Percentiles rank a stretch among this genome's conserved stretches.
Conservation (phyloP, 1,140 invertebrate genomes). For the Zophobas morio region DNA sequence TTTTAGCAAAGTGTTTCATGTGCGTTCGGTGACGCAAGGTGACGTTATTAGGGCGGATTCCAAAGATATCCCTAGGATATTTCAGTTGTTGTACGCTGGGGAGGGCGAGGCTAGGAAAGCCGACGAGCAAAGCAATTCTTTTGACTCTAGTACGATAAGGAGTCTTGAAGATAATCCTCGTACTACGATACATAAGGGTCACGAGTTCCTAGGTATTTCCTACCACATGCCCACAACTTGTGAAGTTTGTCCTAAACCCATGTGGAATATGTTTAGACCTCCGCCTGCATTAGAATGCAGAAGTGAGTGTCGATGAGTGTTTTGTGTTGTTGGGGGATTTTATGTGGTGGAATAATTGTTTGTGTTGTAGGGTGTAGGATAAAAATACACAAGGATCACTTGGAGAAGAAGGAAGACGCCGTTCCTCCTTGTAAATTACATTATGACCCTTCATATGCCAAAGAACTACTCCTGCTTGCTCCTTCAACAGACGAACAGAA, state of each 20-base stretch:
- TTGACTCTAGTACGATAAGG: slow-evolving; percentile 68
- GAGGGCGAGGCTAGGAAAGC: slow-evolving; percentile 93
- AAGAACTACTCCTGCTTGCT: slow-evolving; percentile 92
- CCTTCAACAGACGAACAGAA: slow-evolving; percentile 90
- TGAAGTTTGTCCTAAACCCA: slow-evolving; percentile 96
- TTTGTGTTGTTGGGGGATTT: background rate
- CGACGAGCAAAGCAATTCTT: slow-evolving; percentile 75
- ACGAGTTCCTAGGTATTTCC: slow-evolving; percentile 96
- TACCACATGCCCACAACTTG: slow-evolving; percentile 99
- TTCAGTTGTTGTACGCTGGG: slow-evolving; percentile 95
- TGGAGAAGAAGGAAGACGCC: slow-evolving; percentile 86
- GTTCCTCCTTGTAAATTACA: slow-evolving; percentile 94
- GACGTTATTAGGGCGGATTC: slow-evolving; percentile 98
- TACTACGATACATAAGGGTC: slow-evolving; percentile 91
- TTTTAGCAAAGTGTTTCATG: slow-evolving; percentile 97
- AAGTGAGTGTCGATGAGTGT: slow-evolving; percentile 74
- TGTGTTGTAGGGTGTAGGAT: slow-evolving; percentile 88
- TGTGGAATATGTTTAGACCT: slow-evolving; percentile 97
- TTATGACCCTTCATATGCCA: slow-evolving; percentile 92
- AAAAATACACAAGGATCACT: slow-evolving; percentile 97
- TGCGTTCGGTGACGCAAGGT: slow-evolving; percentile 97
- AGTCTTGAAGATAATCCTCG: slow-evolving; percentile 80
- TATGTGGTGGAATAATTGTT: background rate
- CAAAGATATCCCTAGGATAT: slow-evolving; percentile 99
- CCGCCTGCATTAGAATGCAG: slow-evolving; percentile 97